Base-by-base conservation (phyloP, 2,888 invertebrate species). In the Cerceris rybyensis region DNA sequence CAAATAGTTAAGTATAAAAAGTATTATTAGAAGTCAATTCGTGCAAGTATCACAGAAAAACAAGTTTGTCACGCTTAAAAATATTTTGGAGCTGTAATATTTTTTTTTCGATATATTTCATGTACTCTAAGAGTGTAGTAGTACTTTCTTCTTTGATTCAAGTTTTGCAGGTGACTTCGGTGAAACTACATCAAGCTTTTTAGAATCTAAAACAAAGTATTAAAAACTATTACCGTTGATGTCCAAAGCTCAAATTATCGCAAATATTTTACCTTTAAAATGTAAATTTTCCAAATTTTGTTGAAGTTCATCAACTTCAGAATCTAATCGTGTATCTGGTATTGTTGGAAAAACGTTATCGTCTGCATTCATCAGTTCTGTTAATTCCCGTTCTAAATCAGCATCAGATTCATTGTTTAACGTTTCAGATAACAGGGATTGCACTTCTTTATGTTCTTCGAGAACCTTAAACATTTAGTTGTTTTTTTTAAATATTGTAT, bases 361-460 rank as follows among this genome's bases (percentile, higher is more conserved):
- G 8, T 80, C 73, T 0, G 42, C 8, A 69, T 76, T 76, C 61
- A 96, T 89, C 42, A 96, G 88, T 43, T 95, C 95, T 42, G 93
- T 93, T 55, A 96, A 90, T 90, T 96, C 96, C 7, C 94, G 93
- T 88, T 97, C 97, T 14, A 96, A 90, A 58, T 96, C 96, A 0
- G 93, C 90, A 39, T 95, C 94, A 74, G 95, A 94, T n/a, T 95
- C 94, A 75, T 93, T 90, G 39, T 93, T 72, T 9, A 93, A 86
- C 0, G 94, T 90, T 14, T 93, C 93, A 0, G 94, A 92, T 69
- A 96, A 88, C 8, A 93, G 91, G 54, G 93, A 90, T 86, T 95
- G 94, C 57, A 95, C 93, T 79, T 95, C 95, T 61, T 93, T 93
- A 59, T 94, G 93, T 63, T 93, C 93, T 68, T 94, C 94, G 89